These are phyloP conservation scores for Zaprionus obscuricornis DNA, from an alignment of 2,888 invertebrate species.

Conservation along the genomic window DNA sequence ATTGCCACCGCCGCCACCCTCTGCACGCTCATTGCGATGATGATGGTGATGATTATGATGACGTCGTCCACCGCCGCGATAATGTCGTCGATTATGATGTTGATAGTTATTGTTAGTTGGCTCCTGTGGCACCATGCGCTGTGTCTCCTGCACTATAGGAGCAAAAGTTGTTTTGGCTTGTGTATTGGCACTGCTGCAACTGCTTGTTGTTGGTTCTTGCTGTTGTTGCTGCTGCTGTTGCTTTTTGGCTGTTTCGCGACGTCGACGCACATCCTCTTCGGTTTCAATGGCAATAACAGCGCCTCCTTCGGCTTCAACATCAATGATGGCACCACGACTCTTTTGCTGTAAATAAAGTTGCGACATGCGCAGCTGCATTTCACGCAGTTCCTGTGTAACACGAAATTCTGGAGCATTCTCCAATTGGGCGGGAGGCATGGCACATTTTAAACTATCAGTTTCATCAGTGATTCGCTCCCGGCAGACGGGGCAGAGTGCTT, in stretches of 20 bases:
- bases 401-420: constrained; percentile 89
- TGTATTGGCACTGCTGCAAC: constrained; percentile 39
- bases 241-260: constrained; percentile 59
- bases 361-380: constrained; percentile 87
- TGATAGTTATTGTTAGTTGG: constrained; percentile 81
- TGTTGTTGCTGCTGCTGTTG: constrained; percentile 27
- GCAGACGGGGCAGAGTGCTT: constrained; percentile 93
- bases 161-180: constrained; percentile 54
- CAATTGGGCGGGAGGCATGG: constrained; percentile 89
- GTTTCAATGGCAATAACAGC: constrained; percentile 84
- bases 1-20: constrained; percentile 20
- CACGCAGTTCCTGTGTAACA: constrained; percentile 87
- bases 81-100: constrained; percentile 73
- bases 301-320: constrained; percentile 88
- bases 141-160: constrained; percentile 77
- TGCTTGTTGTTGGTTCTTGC: constrained; percentile 26
- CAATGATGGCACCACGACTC: constrained; percentile 93
- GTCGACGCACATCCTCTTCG: constrained; percentile 74
- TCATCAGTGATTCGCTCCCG: constrained; percentile 88
- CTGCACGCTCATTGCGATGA: constrained; percentile 66
- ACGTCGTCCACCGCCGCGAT: constrained; percentile 71
- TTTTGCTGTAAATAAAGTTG: constrained; percentile 89
- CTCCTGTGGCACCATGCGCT: constrained; percentile 72
- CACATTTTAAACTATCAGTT: constrained; percentile 86
- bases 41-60: constrained; percentile 79